Evolutionary conservation across 2,797 vertebrate species (phyloP), one percentile per base, ranked within the genome.

Genomic region (Acridotheres tristis): DNA sequence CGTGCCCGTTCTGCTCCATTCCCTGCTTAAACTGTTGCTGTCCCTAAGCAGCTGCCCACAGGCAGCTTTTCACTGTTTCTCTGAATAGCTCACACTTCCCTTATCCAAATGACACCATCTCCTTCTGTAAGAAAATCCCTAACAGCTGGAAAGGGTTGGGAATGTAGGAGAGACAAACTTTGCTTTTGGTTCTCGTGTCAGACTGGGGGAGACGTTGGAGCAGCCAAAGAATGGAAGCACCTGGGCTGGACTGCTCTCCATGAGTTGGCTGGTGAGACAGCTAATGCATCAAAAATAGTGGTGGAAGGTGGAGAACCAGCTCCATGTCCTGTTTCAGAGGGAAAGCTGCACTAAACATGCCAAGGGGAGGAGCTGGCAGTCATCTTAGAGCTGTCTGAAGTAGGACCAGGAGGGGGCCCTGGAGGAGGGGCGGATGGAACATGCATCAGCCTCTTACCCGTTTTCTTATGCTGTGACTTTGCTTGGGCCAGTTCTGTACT

Each of bases 361-460:
- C 9, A 16, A 20, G 30, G 69, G 59, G 58, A 90, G 77, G 86
- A 94, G 84, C 53, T 91, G 92, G 38, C 81, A 83, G 61, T 77
- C 85, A 82, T 76, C 55, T 77, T 85, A 42, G 71, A 55, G 38
- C n/a, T 90, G 2, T 2, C 55, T 48, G 71, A 61, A 67, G 32
- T 21, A 7, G 77, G 59, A 38, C 67, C 84, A 69, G 83, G 79
- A 91, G 62, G 59, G 47, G 40, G 58, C 84, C 26, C 38, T 85
- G 62, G 38, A 67, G 73, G 45, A 86, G 69, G 45, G 13, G 8
- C 42, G 38, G 13, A 26, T 85, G 66, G 34, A 80, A 36, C 29
- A 23, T 18, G 2, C 5, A 21, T 57, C 23, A 48, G 4, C 21
- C 73, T 94, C 29, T 47, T 38, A 34, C 0, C 13, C 10, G 0